Percentiles rank a stretch among this genome's conserved stretches.
phyloP scores from a whole-genome alignment of 2,797 vertebrate species.

The Eulemur coronatus region DNA sequence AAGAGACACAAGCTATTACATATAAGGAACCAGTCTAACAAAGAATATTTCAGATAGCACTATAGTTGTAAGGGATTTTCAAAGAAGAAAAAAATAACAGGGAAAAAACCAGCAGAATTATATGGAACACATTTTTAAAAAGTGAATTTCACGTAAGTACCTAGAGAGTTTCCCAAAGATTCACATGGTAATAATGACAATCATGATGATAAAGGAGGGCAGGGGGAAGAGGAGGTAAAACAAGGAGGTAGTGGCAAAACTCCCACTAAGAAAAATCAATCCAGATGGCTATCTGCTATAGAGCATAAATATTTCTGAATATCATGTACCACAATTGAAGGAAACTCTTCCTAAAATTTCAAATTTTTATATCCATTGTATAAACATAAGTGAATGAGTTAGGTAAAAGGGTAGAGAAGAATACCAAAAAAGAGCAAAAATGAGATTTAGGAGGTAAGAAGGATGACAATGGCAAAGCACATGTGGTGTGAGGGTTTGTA shows the following conservation, averaged over 20 bases:
- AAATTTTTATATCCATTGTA: background rate
- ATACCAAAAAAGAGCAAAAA: background rate
- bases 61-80: background rate
- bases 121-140: background rate
- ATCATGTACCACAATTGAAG: background rate
- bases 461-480: background rate
- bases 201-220: background rate
- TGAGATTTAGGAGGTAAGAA: background rate
- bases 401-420: background rate
- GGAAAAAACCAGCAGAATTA: background rate
- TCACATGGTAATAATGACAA: background rate
- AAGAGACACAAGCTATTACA: background rate
- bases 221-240: background rate
- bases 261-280: background rate
- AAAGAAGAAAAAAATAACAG: background rate
- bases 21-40: constrained; percentile 3
- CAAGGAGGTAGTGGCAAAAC: background rate
- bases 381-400: background rate
- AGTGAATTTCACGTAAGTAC: background rate
- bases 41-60: background rate
- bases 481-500: background rate
- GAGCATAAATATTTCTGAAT: background rate
- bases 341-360: background rate
- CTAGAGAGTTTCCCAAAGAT: background rate
- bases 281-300: background rate